Evolutionary conservation across 2,113 vertebrate species (phyloP), one percentile per base, ranked within the genome.

Genomic region (Setophaga coronata): DNA sequence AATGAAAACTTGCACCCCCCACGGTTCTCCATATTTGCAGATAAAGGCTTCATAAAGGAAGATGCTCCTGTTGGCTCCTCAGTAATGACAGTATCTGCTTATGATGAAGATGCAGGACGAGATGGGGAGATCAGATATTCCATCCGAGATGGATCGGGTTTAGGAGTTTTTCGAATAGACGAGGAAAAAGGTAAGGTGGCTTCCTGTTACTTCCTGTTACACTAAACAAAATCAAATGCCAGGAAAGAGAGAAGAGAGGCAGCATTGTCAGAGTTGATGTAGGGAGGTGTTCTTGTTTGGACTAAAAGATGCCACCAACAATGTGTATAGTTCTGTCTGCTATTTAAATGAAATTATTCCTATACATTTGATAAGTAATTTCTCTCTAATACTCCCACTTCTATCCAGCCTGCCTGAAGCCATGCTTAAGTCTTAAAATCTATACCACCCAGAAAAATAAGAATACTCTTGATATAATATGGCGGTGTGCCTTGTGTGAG

Each of bases 61-160:
- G 99, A 99, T 66, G 98, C 97, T 7, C 97, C 98, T 2, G 28
- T 98, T 56, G 99, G 99, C 48, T 99, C 99, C 5, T 99, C 98
- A 0, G 98, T 99, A 26, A 98, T 99, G 99, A 99, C 98, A 13
- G 97, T 99, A 31, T 98, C 98, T 12, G 99, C 99, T 72, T 98
- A 98, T 34, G 99, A 99, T 38, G 99, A 99, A 93, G 99, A 99
- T 72, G 77, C 64, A 25, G 99, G 99, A 80, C 97, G 97, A 96
- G 99, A 99, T 57, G 99, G 99, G 42, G 99, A 99, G 95, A 97
- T 99, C 38, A 98, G 97, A 47, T 99, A 99, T 28, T 99, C 99
- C 69, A 99, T 99, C 76, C 98, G 99, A 95, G 99, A 99, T 92
- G 99, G 99, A 42, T 99, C 99, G 31, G 99, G 99, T 78, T 60